A percentile compares a stretch with the other conserved stretches of the same genome.
Conservation (phyloP, 2,113 vertebrate species). For the Carassius gibelio region DNA sequence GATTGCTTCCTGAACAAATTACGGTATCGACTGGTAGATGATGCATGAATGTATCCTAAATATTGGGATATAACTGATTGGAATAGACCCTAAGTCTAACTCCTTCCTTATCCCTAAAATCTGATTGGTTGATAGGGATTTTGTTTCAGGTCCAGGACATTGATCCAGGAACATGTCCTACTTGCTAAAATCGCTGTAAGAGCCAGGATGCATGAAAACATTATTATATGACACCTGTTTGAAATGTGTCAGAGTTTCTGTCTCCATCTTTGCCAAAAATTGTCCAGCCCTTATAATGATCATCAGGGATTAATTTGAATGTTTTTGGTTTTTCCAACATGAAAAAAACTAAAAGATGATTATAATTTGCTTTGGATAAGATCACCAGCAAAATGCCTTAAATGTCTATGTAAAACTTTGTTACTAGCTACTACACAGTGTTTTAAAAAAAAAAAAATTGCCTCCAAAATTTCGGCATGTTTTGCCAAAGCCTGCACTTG, state of each 20-base stretch:
- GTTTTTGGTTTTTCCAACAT: not conserved
- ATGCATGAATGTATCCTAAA: not conserved
- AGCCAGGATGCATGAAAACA: constrained; percentile 17
- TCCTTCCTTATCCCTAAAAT: not conserved
- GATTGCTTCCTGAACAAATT: not conserved
- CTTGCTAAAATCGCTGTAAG: not conserved
- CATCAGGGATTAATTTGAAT: constrained; percentile 48
- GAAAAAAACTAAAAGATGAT: constrained; percentile 23
- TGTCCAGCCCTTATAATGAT: constrained; percentile 24
- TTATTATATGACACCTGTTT: constrained; percentile 13
- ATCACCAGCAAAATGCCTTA: constrained; percentile 23
- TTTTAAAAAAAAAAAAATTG: constrained; percentile 37
- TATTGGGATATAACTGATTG: not conserved
- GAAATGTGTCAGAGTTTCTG: constrained; percentile 40
- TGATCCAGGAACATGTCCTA: constrained; percentile 24
- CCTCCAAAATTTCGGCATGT: constrained; percentile 35
- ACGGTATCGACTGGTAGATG: not conserved
- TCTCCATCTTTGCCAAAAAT: constrained; percentile 9
- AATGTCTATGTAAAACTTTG: constrained; percentile 17
- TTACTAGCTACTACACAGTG: constrained; percentile 49
- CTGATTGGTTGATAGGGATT: not conserved
- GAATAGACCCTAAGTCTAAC: not conserved
- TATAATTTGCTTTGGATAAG: not conserved
- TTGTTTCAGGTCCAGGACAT: not conserved
- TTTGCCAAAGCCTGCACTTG: constrained; percentile 44